Base-by-base conservation (phyloP, 2,888 invertebrate genomes). In the Eupithecia subfuscata region DNA sequence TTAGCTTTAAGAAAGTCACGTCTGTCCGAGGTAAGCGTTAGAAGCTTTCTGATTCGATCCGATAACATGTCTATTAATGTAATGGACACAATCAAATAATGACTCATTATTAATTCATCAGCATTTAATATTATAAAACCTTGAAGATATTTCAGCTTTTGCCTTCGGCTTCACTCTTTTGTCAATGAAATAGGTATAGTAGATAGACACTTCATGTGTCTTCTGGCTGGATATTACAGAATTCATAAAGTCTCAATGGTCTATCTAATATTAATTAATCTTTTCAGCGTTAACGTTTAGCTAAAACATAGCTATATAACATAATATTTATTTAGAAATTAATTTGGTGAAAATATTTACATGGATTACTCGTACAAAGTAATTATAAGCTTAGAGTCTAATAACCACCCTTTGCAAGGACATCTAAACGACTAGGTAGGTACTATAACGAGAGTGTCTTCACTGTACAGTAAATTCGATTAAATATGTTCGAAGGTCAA, bases 1-100 rank as follows among this genome's bases (percentile, higher is more conserved):
- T 80, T 84, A n/a, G 30, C 30, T 3, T 73, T 12, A 18, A 70
- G 37, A 18, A 30, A 68, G 14, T 70, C 56, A 65, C 68, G 68
- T 45, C 68, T 22, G 25, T 22, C 12, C 5, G 11, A 37, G 65
- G 37, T 40, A 37, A 22, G 16, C n/a, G 8, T 5, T 40, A 9
- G 11, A 9, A 37, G 40, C 11, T 37, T 67, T 37, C n/a, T 67
- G 12, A 67, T 67, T n/a, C 34, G n/a, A 67, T 67, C n/a, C 34
- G 40, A 67, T 67, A n/a, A 37, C n/a, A 67, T 34, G 12, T 65
- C 18, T 18, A 65, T 40, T 40, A 67, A 67, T 5, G n/a, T 67
- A 37, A 67, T 67, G 65, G 65, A n/a, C 22, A 37, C 65, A 64
- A 64, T 64, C 64, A 67, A 67, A 5, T 37, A 67, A 67, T 40